A percentile compares a stretch with the other conserved stretches of the same genome.
These are phyloP conservation scores for Podarcis lilfordi DNA, from an alignment of 2,797 vertebrate species.

Conservation along the genomic window DNA sequence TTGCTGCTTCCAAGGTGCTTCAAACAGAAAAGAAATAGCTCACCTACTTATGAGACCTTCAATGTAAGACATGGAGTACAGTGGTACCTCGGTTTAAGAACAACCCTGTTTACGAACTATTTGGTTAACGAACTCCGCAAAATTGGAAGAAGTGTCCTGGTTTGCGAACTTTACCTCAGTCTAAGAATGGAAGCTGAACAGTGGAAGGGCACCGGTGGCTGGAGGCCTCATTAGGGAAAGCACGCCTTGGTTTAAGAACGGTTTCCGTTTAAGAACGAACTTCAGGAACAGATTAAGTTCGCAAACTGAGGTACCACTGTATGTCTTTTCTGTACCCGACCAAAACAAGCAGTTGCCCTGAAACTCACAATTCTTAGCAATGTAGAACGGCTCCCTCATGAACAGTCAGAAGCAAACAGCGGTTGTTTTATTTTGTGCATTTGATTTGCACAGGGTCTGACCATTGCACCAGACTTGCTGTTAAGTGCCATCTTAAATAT, in stretches of 20 bases:
- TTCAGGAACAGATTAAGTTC: no score
- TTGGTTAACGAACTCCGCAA: no score
- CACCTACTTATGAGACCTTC: background rate
- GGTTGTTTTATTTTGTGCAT: slow-evolving; percentile 5
- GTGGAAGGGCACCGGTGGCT: no score
- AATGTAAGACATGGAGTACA: background rate
- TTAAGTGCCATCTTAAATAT: slow-evolving; percentile 12
- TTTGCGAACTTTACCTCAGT: no score
- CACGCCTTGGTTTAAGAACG: no score
- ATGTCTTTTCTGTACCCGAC: background rate
- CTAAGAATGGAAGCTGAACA: no score
- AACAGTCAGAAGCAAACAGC: background rate
- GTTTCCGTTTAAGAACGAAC: no score
- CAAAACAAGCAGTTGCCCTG: background rate
- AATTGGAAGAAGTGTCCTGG: no score
- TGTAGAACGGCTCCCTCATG: background rate
- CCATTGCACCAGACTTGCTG: slow-evolving; percentile 37
- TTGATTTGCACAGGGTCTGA: background rate
- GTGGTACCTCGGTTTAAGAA: no score
- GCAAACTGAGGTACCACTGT: no score
- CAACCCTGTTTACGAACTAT: no score
- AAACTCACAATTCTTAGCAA: background rate
- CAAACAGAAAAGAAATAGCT: background rate
- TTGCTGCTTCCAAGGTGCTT: background rate
- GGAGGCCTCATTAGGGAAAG: no score